These are phyloP conservation scores for Oscheius sp. DNA, from an alignment of 1,140 invertebrate species.

Conservation along the genomic window DNA sequence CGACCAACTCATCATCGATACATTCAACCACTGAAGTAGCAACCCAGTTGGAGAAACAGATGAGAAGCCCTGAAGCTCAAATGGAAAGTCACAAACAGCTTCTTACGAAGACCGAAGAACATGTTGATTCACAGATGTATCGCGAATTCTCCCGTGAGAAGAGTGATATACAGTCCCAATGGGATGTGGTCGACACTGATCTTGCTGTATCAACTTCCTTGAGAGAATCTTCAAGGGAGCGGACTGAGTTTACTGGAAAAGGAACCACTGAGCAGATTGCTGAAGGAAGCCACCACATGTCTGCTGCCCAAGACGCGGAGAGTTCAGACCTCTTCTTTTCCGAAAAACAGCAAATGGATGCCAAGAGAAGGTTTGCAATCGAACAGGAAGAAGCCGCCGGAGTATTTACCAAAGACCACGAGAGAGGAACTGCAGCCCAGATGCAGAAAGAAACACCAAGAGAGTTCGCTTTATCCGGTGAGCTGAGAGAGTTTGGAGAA, in stretches of 20 bases:
- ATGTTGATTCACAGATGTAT: too few species aligned
- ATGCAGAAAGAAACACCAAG: not conserved
- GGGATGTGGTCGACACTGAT: too few species aligned
- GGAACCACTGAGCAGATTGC: too few species aligned
- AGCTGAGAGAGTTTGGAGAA: not conserved
- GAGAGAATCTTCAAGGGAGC: too few species aligned
- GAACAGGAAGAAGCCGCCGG: not conserved
- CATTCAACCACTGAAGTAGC: not conserved
- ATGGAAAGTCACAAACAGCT: not conserved
- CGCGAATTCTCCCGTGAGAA: too few species aligned
- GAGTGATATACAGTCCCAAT: too few species aligned
- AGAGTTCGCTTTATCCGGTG: not conserved
- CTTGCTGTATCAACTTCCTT: too few species aligned
- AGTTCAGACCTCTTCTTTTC: too few species aligned
- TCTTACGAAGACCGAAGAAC: not conserved
- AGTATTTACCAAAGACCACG: not conserved
- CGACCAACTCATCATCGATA: not conserved
- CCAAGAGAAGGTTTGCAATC: not conserved
- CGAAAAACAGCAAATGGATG: too few species aligned
- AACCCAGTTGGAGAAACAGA: not conserved
- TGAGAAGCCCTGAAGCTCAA: not conserved
- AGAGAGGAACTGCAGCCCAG: not conserved
- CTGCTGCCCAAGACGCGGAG: too few species aligned
- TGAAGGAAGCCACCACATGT: too few species aligned
- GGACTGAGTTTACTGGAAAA: too few species aligned